Base-by-base conservation (phyloP, 2,113 vertebrate species). In the Syrrhaptes paradoxus region DNA sequence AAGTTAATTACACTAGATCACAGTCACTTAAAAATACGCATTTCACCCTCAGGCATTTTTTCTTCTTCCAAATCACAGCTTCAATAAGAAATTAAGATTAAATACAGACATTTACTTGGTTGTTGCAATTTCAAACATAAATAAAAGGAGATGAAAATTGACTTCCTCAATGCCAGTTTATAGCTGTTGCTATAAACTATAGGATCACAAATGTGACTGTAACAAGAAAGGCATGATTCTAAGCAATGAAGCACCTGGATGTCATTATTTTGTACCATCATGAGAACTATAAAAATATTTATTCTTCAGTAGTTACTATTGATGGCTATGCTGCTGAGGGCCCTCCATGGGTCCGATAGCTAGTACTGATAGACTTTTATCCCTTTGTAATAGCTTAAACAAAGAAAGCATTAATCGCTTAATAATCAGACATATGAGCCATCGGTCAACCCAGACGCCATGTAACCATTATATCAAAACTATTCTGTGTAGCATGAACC, bases 341-440 rank as follows among this genome's bases (percentile, higher is more conserved):
- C 43, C 38, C 84, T 95, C 70, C 59, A 90, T 72, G 82, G 82
- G 48, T 94, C 84, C 76, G 55, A 87, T 91, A 34, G 9, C 81
- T 78, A 55, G 58, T 57, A 84, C 25, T 36, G 45, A 96, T 79
- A 96, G 73, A 94, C 66, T 93, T 95, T 95, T 92, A 86, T 81
- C 46, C 77, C 80, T 85, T 92, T 79, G 74, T 93, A 94, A 89
- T 83, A 59, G 29, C 73, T 95, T 92, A 57, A 89, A 91, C 92
- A 96, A 96, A 93, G 76, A 82, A 78, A 82, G 81, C 79, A 89
- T 97, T 95, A 97, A 96, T 91, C 94, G 89, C 31, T 38, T 73
- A 94, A 67, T 25, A 28, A 95, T 91, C 76, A 95, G 87, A 72
- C 71, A 85, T 24, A 82, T 2, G 41, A 77, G 54, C 78, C 83